Evolutionary conservation across 2,888 invertebrate species (phyloP).

Genomic region (Hecatera dysodea): DNA sequence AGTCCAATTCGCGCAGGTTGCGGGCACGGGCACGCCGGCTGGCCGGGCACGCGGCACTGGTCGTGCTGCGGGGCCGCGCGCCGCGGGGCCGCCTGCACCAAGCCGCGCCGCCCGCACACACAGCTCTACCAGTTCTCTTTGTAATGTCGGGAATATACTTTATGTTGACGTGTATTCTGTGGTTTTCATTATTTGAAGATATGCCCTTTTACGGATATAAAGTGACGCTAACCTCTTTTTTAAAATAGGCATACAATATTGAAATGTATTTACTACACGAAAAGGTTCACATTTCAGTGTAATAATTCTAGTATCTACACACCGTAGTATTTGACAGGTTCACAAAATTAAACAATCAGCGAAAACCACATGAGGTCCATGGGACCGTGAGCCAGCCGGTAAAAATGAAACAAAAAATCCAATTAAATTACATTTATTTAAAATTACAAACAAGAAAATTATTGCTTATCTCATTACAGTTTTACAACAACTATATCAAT

Average conservation of each 20-base stretch:
- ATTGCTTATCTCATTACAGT: constrained; percentile 71
- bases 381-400: too few species aligned
- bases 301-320: too few species aligned
- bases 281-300: too few species aligned
- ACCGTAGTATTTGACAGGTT: too few species aligned
- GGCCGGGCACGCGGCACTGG: constrained; percentile 95
- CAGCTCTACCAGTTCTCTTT: constrained; percentile 90
- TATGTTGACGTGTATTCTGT: constrained; percentile 8
- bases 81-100: constrained; percentile 92
- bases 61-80: constrained; percentile 94
- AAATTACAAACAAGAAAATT: constrained; percentile 67
- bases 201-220: too few species aligned
- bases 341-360: too few species aligned
- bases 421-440: constrained; percentile 62
- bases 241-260: too few species aligned
- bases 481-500: constrained; percentile 64
- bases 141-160: constrained; percentile 64
- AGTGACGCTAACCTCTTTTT: too few species aligned
- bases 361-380: too few species aligned
- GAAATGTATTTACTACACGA: too few species aligned
- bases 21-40: constrained; percentile 95
- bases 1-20: constrained; percentile 92
- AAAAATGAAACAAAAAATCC: constrained; percentile 15
- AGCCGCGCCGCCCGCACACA: constrained; percentile 59
- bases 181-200: constrained; percentile 8